Evolutionary conservation across 2,888 invertebrate species (phyloP).

Genomic region (Bellardia pandia): DNA sequence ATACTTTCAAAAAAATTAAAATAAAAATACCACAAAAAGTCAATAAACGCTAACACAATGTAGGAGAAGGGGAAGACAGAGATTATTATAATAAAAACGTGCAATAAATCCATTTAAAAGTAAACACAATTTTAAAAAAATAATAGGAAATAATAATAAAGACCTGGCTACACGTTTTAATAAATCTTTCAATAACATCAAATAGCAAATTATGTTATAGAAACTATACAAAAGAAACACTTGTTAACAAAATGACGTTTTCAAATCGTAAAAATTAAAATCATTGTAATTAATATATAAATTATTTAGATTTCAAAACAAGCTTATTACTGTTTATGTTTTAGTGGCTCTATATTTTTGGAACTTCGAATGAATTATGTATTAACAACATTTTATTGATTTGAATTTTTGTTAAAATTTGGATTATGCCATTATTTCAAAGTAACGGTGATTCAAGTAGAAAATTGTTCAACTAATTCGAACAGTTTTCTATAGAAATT

Average conservation of each 20-base stretch:
- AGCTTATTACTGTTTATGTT: background rate
- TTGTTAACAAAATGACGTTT: background rate
- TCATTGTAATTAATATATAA: background rate
- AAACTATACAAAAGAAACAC: background rate
- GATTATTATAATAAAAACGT: conserved; percentile 18
- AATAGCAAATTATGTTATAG: conserved; percentile 1
- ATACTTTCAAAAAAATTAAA: conserved; percentile 31
- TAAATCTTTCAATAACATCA: too few relatives aligned
- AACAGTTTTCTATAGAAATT: too few relatives aligned
- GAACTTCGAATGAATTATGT: too few relatives aligned
- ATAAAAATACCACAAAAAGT: background rate
- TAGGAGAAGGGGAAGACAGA: conserved; percentile 9
- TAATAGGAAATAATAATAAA: background rate
- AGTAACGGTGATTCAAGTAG: too few relatives aligned
- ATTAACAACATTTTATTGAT: too few relatives aligned
- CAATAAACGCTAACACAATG: conserved; percentile 32
- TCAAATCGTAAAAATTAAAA: background rate
- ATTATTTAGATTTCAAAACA: background rate
- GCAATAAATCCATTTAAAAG: background rate
- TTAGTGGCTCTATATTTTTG: too few relatives aligned
- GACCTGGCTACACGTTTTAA: too few relatives aligned
- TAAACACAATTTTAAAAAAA: background rate
- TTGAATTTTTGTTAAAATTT: too few relatives aligned
- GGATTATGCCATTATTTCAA: too few relatives aligned
- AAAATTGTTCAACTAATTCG: too few relatives aligned